These are phyloP conservation scores for Oreamnos americanus DNA, from an alignment of 2,113 vertebrate genomes.

Conservation along the genomic window DNA sequence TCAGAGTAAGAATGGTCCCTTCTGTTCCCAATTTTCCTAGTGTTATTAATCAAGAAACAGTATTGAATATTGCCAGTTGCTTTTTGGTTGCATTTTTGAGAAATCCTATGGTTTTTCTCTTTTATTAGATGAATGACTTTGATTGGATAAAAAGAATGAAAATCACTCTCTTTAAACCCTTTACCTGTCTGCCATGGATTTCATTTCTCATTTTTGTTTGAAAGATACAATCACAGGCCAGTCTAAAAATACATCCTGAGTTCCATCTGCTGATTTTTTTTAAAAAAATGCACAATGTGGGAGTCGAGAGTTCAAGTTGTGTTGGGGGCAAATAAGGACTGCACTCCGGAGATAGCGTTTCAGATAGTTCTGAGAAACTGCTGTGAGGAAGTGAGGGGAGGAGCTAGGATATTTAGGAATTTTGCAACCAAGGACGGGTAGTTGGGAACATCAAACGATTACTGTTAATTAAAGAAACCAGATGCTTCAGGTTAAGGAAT, in stretches of 20 bases:
- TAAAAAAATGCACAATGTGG: background rate
- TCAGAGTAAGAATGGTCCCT: background rate
- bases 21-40: background rate
- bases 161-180: background rate
- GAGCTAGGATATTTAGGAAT: background rate
- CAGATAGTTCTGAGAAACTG: background rate
- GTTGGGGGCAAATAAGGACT: background rate
- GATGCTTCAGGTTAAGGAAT: background rate
- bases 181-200: background rate
- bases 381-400: background rate
- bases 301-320: background rate
- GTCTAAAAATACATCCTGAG: background rate
- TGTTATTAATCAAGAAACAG: background rate
- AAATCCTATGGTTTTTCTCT: background rate
- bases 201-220: background rate
- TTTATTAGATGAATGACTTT: background rate
- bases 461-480: background rate
- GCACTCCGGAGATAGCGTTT: fast-evolving
- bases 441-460: background rate
- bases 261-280: background rate
- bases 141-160: background rate
- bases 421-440: background rate
- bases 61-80: background rate
- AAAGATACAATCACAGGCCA: background rate
- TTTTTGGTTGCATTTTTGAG: background rate